Evolutionary conservation across 92 coral and sea anemone species (phyloP).

Genomic region (Zoanthus sansibaricus): DNA sequence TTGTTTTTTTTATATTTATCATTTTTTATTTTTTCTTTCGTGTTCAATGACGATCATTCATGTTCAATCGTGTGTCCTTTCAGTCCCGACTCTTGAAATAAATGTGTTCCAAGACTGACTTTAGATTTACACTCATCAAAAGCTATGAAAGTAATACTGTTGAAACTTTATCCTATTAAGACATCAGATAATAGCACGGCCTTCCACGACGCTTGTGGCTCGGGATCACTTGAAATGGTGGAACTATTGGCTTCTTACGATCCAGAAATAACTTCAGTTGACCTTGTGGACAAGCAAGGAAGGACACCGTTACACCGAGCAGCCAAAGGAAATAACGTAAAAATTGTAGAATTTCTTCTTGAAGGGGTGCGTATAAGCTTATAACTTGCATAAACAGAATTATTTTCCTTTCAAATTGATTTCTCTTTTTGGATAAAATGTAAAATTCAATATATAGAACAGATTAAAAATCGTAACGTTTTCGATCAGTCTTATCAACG

Average conservation of each 20-base stretch:
- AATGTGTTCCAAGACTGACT: too few relatives aligned
- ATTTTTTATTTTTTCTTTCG: too few relatives aligned
- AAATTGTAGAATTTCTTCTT: conserved; percentile 22
- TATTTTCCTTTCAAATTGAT: neutral
- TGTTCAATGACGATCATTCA: too few relatives aligned
- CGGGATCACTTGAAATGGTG: conserved; percentile 14
- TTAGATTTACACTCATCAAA: too few relatives aligned
- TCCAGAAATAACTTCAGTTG: conserved; percentile 35
- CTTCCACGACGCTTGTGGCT: conserved; percentile 37
- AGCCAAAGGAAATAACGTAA: neutral
- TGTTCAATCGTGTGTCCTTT: too few relatives aligned
- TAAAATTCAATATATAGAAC: too few relatives aligned
- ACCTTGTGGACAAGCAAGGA: conserved; percentile 13
- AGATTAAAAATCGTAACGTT: too few relatives aligned
- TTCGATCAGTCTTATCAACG: too few relatives aligned
- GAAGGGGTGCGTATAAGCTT: neutral
- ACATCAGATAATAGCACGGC: conserved; percentile 28
- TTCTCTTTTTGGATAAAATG: too few relatives aligned
- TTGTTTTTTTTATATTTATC: too few relatives aligned
- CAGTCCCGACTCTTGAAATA: too few relatives aligned
- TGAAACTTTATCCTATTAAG: neutral
- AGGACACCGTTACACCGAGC: conserved; percentile 26
- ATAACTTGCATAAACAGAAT: neutral
- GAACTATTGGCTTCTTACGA: conserved; percentile 22
- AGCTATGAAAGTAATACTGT: neutral